Base-by-base conservation (phyloP, 2,113 vertebrate species). In the Tor tambroides region DNA sequence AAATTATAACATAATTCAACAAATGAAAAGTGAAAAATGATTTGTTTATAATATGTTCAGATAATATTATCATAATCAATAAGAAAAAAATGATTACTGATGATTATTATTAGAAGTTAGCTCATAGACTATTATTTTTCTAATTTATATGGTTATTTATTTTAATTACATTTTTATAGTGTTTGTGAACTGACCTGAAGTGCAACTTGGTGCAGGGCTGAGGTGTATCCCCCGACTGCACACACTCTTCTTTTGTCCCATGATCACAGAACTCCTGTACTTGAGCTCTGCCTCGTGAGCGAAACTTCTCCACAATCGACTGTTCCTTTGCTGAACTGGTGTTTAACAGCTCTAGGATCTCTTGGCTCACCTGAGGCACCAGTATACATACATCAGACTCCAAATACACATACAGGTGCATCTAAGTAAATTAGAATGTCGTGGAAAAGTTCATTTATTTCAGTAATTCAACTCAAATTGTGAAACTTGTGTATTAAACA, bases 181-280 rank as follows among this genome's bases (percentile, higher is more conserved):
- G 67, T 80, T 32, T 30, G 46, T n/a, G 23, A n/a, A 88, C 93
- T 83, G 5, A 97, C 97, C 97, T 95, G 93, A 98, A 98, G 84
- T 98, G 97, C 65, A 98, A 91, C 86, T 97, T 97, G 26, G 94
- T 95, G 92, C 97, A 98, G 0, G 97, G 97, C 77, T 96, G 93
- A 0, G 96, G 96, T 0, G 94, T 94, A 83, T 97, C 96, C 3
- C 94, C 95, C 12, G 96, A 96, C 26, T 95, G 96, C 86, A 96
- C 90, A 35, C 97, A 98, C 86, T 98, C 97, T 87, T 98, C 97
- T 91, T 98, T 98, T 89, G 97, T 98, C 86, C 97, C 97, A 41
- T 97, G 96, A 87, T 98, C 97, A 56, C 97, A 98, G 92, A 98
- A 98, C 89, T 98, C 97, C 88, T 98, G 97, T 3, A 98, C 97